These are phyloP conservation scores for Psylliodes chrysocephalus DNA, from an alignment of 2,888 invertebrate genomes.

Conservation along the genomic window DNA sequence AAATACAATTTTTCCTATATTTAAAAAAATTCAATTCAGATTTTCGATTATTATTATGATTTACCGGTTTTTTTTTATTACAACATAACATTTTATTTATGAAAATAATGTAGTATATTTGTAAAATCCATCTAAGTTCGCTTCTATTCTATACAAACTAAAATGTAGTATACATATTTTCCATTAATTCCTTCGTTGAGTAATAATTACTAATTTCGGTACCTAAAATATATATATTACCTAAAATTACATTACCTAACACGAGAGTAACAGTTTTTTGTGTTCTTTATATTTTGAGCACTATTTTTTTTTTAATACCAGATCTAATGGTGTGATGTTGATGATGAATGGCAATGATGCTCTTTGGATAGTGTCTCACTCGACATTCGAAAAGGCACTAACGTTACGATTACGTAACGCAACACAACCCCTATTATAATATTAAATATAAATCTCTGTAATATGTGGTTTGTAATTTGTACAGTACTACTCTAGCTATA, in stretches of 20 bases:
- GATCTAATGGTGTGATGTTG: conserved; percentile 54
- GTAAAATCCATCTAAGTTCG: too few relatives aligned
- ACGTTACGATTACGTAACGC: conserved; percentile 60
- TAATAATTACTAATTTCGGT: too few relatives aligned
- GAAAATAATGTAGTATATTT: too few relatives aligned
- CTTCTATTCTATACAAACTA: too few relatives aligned
- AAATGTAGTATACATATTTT: too few relatives aligned
- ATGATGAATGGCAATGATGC: conserved; percentile 41
- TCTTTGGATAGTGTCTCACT: conserved; percentile 62
- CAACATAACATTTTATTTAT: too few relatives aligned
- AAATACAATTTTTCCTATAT: too few relatives aligned
- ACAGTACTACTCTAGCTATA: conserved; percentile 55
- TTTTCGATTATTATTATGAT: too few relatives aligned
- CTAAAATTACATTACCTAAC: background rate
- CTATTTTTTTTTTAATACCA: conserved; percentile 52
- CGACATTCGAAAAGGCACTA: conserved; percentile 65
- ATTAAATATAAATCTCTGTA: conserved; percentile 63
- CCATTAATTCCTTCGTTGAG: too few relatives aligned
- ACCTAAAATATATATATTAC: background rate
- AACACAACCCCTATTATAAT: conserved; percentile 65
- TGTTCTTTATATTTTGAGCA: conserved; percentile 37
- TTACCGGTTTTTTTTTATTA: too few relatives aligned
- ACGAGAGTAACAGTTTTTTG: background rate
- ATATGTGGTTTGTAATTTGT: conserved; percentile 62
- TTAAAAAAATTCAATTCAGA: too few relatives aligned